These are phyloP conservation scores for Dipodomys merriami DNA, from an alignment of 2,113 vertebrate species.

Conservation along the genomic window DNA sequence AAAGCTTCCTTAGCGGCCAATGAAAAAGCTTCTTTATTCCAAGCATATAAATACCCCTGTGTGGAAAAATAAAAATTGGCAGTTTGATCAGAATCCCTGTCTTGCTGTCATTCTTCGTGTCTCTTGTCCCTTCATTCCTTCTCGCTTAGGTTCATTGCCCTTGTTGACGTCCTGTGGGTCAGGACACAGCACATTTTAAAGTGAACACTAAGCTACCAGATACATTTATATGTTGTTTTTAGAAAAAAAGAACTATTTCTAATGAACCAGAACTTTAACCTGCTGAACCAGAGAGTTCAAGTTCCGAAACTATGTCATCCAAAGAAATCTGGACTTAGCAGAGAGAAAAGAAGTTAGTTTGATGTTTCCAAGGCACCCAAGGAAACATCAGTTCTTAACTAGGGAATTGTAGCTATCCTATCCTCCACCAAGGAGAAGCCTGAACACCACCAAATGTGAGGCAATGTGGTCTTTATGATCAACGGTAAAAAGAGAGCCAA, in stretches of 20 bases:
- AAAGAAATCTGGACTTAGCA: neutral
- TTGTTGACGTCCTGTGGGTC: no score
- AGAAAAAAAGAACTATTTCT: neutral
- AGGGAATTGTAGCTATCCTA: neutral
- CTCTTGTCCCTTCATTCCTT: no score
- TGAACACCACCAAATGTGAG: conserved; percentile 1
- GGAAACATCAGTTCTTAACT: neutral
- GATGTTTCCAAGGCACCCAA: conserved; percentile 1
- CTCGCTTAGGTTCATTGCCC: no score
- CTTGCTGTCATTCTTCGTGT: no score
- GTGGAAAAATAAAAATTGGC: no score
- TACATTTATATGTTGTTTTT: neutral
- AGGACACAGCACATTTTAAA: conserved; percentile 26
- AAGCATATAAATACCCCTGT: no score
- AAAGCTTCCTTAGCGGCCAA: no score
- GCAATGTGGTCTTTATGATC: neutral
- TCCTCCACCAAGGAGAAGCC: conserved; percentile 3
- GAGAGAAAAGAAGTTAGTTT: conserved; percentile 27
- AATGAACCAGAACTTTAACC: conserved; percentile 64
- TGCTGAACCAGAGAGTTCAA: conserved; percentile 52
- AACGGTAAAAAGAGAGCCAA: neutral
- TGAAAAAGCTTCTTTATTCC: no score
- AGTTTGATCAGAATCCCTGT: no score
- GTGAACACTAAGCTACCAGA: neutral
- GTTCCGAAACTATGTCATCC: conserved; percentile 34